These are phyloP conservation scores for Ostrea denselamellosa DNA, from an alignment of 1,140 invertebrate genomes.

Conservation along the genomic window DNA sequence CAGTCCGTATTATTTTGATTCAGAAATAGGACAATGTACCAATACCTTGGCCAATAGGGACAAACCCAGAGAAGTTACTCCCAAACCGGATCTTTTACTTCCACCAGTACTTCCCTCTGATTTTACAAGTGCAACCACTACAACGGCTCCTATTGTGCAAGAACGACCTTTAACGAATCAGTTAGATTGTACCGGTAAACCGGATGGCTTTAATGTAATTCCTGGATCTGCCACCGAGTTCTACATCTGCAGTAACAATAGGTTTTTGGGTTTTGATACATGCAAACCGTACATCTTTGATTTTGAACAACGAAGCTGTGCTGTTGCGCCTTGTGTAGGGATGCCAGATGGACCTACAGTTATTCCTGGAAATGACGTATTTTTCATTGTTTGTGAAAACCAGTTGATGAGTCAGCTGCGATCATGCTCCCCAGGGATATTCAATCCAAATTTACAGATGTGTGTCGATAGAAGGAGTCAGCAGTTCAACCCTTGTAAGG, in stretches of 20 bases:
- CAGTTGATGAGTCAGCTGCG: background rate
- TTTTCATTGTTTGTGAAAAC: conserved; percentile 43
- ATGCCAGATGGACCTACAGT: conserved; percentile 1
- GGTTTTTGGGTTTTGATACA: conserved; percentile 12
- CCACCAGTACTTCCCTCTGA: background rate
- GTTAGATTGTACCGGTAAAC: conserved; percentile 16
- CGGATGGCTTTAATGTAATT: background rate
- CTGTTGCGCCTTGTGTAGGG: conserved; percentile 11
- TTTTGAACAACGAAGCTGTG: conserved; percentile 3
- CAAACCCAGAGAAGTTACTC: background rate
- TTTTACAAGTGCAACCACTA: background rate
- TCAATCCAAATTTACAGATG: background rate
- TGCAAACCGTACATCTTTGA: conserved; percentile 43
- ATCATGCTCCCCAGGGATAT: conserved; percentile 39
- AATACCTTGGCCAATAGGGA: conserved; percentile 16
- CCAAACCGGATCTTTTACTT: background rate
- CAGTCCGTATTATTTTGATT: conserved; percentile 39
- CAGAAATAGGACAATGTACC: conserved; percentile 12
- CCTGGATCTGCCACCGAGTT: conserved; percentile 1
- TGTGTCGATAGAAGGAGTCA: conserved; percentile 27
- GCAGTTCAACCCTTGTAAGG: conserved; percentile 47
- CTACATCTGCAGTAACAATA: conserved; percentile 27
- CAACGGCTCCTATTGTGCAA: background rate
- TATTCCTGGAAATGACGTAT: conserved; percentile 18
- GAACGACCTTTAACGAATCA: background rate